Percentiles rank a stretch among this genome's conserved stretches.
Evolutionary conservation across 1,140 invertebrate genomes (phyloP).

Genomic region (Pogonus chalceus): DNA sequence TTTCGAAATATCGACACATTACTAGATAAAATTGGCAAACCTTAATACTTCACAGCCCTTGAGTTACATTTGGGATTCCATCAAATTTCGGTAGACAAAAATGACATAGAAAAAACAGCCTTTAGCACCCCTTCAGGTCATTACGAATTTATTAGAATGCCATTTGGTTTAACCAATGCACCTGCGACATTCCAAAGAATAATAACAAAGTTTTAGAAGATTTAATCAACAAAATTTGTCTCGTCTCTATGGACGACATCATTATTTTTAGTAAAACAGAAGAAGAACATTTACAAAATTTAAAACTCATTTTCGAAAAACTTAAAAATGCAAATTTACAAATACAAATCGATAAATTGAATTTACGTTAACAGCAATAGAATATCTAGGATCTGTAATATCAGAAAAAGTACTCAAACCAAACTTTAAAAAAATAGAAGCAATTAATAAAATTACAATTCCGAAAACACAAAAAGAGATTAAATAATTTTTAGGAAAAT

Average conservation of each 20-base stretch:
- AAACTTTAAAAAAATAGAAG: constrained; percentile 16
- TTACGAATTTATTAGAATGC: constrained; percentile 35
- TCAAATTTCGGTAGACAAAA: constrained; percentile 33
- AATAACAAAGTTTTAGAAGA: constrained; percentile 13
- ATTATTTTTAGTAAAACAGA: constrained; percentile 15
- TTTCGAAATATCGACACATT: too few relatives aligned
- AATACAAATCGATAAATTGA: constrained; percentile 36
- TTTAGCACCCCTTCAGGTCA: constrained; percentile 30
- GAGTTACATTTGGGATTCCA: constrained; percentile 36
- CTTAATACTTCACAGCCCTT: constrained; percentile 32
- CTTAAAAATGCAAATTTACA: constrained; percentile 32
- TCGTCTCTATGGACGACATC: constrained; percentile 21
- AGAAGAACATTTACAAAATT: constrained; percentile 24
- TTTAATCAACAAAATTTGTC: constrained; percentile 12
- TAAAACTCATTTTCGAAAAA: constrained; percentile 19
- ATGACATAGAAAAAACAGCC: constrained; percentile 35
- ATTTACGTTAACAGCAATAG: constrained; percentile 29
- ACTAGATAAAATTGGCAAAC: constrained; percentile 30
- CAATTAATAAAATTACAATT: constrained; percentile 14
- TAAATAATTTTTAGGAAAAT: constrained; percentile 12
- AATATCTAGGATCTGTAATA: constrained; percentile 17
- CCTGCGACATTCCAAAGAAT: constrained; percentile 9
- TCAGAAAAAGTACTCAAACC: constrained; percentile 16
- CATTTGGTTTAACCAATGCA: constrained; percentile 29
- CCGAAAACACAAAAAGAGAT: constrained; percentile 16